Evolutionary conservation across 2,113 vertebrate species (phyloP).

Genomic region (Corythoichthys haematopterus): DNA sequence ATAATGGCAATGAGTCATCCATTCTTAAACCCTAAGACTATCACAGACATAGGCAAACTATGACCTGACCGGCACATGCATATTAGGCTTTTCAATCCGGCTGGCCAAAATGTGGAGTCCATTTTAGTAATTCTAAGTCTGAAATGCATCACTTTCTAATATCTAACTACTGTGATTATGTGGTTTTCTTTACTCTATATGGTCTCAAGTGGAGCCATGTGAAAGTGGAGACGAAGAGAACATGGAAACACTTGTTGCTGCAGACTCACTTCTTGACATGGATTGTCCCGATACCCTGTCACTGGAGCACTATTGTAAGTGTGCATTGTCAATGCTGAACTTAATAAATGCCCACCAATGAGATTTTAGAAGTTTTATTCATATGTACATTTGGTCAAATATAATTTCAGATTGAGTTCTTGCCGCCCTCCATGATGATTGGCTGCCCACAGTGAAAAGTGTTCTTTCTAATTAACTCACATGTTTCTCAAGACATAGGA

Average conservation of each 20-base stretch:
- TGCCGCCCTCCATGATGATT: too few relatives aligned
- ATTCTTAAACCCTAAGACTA: not conserved
- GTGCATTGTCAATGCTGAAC: not conserved
- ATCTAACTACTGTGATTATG: conserved; percentile 2
- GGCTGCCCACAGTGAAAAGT: too few relatives aligned
- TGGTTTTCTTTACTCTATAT: conserved; percentile 9
- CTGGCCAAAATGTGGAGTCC: too few relatives aligned
- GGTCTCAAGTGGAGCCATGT: conserved; percentile 81
- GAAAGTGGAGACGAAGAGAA: conserved; percentile 84
- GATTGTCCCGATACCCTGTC: conserved; percentile 80
- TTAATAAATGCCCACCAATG: not conserved
- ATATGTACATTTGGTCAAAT: not conserved
- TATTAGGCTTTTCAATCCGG: too few relatives aligned
- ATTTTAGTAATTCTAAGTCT: not conserved
- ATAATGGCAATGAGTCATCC: too few relatives aligned
- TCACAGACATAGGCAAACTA: too few relatives aligned
- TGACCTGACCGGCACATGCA: too few relatives aligned
- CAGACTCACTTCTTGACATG: conserved; percentile 89
- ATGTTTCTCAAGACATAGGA: too few relatives aligned
- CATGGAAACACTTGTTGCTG: conserved; percentile 89
- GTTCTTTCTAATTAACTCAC: too few relatives aligned
- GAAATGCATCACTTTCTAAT: not conserved
- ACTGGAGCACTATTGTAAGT: conserved; percentile 84
- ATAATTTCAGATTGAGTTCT: too few relatives aligned
- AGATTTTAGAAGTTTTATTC: too few relatives aligned